Conservation (phyloP, 35 echinoderm and acorn worm genomes). For the Ptychodera flava region DNA sequence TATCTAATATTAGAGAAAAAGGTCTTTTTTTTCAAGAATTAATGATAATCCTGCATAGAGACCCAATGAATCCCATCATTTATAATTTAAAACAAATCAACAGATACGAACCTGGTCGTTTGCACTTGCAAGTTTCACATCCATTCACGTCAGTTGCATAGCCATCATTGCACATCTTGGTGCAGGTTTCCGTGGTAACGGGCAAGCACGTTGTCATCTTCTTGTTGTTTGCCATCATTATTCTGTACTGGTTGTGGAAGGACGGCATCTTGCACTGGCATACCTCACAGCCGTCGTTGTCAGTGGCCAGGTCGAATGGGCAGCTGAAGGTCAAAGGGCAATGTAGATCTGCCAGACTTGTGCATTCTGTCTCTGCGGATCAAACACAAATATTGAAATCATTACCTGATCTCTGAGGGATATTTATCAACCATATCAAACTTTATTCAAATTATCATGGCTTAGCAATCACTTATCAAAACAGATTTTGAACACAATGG, state of each 20-base stretch:
- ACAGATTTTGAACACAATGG: no score
- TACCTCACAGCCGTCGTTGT: slow-evolving; percentile 28
- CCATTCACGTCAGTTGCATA: not conserved
- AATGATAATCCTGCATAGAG: no score
- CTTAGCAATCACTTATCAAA: no score
- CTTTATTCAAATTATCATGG: no score
- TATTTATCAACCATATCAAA: no score
- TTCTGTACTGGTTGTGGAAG: not conserved
- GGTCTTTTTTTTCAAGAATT: no score
- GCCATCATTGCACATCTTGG: not conserved
- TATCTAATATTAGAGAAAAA: no score
- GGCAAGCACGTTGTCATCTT: not conserved
- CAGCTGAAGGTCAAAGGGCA: not conserved
- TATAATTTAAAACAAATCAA: not conserved
- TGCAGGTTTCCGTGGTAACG: not conserved
- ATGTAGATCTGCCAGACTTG: not conserved
- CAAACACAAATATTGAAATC: not conserved
- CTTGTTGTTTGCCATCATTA: no score
- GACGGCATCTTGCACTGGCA: slow-evolving; percentile 38
- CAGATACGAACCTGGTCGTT: not conserved
- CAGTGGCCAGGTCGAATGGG: slow-evolving; percentile 28
- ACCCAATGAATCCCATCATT: no score
- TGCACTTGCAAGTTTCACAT: not conserved
- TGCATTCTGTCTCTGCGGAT: not conserved
- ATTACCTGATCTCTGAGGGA: no score